Evolutionary conservation across 1,140 invertebrate species (phyloP).

Genomic region (Papilio polyxenes): DNA sequence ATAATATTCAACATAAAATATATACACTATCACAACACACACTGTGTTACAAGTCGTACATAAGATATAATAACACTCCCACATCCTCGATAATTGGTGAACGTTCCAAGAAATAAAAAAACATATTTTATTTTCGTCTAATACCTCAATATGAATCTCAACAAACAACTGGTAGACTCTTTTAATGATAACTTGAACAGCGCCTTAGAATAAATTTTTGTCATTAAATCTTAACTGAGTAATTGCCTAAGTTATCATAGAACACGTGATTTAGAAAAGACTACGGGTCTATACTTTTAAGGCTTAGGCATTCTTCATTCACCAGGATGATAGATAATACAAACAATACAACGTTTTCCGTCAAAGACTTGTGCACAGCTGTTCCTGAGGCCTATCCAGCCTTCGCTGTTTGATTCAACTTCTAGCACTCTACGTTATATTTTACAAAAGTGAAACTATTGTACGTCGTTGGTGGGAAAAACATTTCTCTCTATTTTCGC

Average conservation of each 20-base stretch:
- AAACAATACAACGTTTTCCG: neutral
- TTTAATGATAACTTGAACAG: no score
- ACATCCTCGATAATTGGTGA: neutral
- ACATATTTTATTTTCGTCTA: neutral
- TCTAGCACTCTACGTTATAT: slow-evolving; percentile 7
- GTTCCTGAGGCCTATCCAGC: slow-evolving; percentile 21
- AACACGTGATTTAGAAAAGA: no score
- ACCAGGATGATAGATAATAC: neutral
- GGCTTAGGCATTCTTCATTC: no score
- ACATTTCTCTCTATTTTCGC: neutral
- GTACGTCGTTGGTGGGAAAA: neutral
- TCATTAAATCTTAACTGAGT: neutral
- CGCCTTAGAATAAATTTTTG: neutral
- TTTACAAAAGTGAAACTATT: slow-evolving; percentile 33
- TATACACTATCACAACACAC: neutral
- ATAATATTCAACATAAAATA: neutral
- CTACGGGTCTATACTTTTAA: neutral
- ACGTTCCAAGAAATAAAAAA: neutral
- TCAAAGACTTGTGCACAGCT: slow-evolving; percentile 18
- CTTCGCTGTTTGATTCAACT: slow-evolving; percentile 27
- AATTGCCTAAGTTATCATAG: neutral
- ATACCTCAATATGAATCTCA: neutral
- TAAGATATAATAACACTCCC: neutral
- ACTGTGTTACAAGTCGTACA: neutral
- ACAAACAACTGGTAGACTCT: neutral